Conservation (phyloP, 2,888 invertebrate species). For the Patella pellucida region DNA sequence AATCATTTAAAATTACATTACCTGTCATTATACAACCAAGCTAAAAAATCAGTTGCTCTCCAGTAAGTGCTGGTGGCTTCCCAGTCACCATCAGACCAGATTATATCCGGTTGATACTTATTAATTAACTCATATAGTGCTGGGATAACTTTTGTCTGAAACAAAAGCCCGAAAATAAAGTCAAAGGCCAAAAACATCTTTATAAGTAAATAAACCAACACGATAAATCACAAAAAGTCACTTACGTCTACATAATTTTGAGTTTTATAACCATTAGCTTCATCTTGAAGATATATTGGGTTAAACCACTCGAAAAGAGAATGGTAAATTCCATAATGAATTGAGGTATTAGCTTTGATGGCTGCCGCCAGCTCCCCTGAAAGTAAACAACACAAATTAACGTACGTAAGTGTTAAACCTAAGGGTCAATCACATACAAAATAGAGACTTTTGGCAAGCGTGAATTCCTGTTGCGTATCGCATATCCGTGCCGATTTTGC, state of each 20-base stretch:
- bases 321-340: constrained; percentile 75
- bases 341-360: constrained; percentile 57
- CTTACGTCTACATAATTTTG: constrained; percentile 76
- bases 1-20: too few species aligned
- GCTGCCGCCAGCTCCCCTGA: constrained; percentile 58
- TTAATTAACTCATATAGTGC: constrained; percentile 80
- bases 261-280: constrained; percentile 74
- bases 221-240: not conserved
- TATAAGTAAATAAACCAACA: not conserved
- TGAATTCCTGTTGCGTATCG: too few species aligned
- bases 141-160: constrained; percentile 58
- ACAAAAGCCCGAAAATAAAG: not conserved
- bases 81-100: constrained; percentile 74
- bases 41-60: constrained; percentile 68
- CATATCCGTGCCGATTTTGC: too few species aligned
- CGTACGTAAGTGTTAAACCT: too few species aligned
- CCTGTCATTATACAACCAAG: constrained; percentile 46
- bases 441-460: too few species aligned
- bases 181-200: too few species aligned
- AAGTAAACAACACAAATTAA: constrained; percentile 12
- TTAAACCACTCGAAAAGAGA: constrained; percentile 72
- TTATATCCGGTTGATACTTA: constrained; percentile 71
- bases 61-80: constrained; percentile 57
- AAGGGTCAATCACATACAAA: too few species aligned
- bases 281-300: constrained; percentile 72